Evolutionary conservation across 2,797 vertebrate genomes (phyloP), one percentile per base, ranked within the genome.

Genomic region (Microctenopoma lineatum): DNA sequence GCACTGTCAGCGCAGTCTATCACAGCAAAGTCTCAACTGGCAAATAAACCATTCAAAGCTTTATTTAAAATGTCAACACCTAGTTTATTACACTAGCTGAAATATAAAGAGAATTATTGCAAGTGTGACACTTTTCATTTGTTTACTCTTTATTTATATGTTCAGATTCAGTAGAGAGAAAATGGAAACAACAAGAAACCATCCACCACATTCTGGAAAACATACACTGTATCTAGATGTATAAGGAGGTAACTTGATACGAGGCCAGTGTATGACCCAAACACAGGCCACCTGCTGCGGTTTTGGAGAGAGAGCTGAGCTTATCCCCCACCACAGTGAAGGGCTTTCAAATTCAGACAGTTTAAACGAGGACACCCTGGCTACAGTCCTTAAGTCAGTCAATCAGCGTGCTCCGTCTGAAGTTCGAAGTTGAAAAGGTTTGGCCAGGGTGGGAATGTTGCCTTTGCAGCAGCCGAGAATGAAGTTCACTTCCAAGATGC

Each of bases 281-380:
- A 91, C 90, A 84, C 89, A 79, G 87, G 83, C 88, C 91, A 93
- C 92, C 91, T 93, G 92, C 89, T 92, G 87, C 52, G 83, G 85
- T 87, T 90, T 83, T 79, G 66, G 70, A 71, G 70, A 71, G 59
- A 60, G 73, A 75, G 70, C 36, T 8, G 73, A 51, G 69, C 79
- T 78, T 66, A 75, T 84, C 85, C 87, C 73, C 73, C 75, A 70
- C 70, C 80, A 78, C 81, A 58, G 79, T 51, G 29, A 57, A 83
- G 85, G 86, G 88, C 81, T 84, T 74, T 86, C 82, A 75, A 80
- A 76, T 73, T 69, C 70, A 74, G 70, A 57, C 56, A 18, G 91
- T 93, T 93, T 87, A 92, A 53, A 56, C 38, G 75, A 91, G 93
- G 92, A 92, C 90, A 84, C 75, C 0, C 66, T 86, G 89, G 90